Conservation (phyloP, 30 jellyfish, hydroid and myxozoan species). For the Aurelia aurita region DNA sequence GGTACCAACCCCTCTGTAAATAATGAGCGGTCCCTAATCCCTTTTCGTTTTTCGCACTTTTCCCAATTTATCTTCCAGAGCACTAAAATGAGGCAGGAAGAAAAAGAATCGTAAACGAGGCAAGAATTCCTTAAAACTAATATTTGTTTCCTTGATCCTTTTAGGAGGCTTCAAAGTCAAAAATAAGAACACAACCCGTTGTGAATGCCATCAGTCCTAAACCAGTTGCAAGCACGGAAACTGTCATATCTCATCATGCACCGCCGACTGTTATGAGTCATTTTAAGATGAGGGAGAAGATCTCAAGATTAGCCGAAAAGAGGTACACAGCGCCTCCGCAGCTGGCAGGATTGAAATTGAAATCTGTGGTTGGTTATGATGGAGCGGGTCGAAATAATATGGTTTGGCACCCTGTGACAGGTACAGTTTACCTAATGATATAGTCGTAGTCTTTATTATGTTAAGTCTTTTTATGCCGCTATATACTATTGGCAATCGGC, state of each 20-base stretch:
- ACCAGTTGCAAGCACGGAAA: conserved; percentile 61
- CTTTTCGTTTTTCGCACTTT: too few species aligned
- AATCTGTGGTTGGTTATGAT: conserved; percentile 84
- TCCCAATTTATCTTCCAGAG: too few species aligned
- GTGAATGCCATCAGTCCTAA: conserved; percentile 27
- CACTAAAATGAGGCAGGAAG: too few species aligned
- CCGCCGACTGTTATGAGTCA: conserved; percentile 85
- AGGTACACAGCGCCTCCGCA: conserved; percentile 92
- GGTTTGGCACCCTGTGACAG: conserved; percentile 91
- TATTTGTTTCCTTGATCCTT: background rate
- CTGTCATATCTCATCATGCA: conserved; percentile 77
- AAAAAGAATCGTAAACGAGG: background rate
- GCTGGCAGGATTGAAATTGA: conserved; percentile 86
- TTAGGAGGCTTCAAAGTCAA: conserved; percentile 16
- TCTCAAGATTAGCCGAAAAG: conserved; percentile 78
- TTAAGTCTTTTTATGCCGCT: too few species aligned
- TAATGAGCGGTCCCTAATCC: too few species aligned
- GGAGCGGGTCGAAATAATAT: conserved; percentile 83
- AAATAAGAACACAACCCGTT: conserved; percentile 8
- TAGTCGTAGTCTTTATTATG: too few species aligned
- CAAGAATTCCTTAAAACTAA: background rate
- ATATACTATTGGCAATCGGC: too few species aligned
- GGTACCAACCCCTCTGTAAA: too few species aligned
- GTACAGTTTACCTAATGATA: conserved; percentile 6
- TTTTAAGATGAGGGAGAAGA: conserved; percentile 74